Conservation (phyloP, 2,797 vertebrate genomes). For the Gambusia yucatana region DNA sequence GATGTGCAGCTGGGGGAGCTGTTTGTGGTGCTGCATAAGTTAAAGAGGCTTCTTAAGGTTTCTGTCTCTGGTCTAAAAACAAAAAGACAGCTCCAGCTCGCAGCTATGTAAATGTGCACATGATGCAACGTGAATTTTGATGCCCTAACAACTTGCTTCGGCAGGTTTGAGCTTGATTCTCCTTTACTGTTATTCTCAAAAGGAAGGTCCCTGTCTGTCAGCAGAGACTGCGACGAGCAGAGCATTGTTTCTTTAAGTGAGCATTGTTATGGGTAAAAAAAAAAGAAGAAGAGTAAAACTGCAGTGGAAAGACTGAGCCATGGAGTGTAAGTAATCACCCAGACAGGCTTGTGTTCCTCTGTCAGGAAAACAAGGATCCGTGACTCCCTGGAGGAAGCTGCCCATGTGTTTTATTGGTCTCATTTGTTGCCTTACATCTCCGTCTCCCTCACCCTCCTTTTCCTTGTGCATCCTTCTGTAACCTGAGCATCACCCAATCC, state of each 20-base stretch:
- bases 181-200: slow-evolving; percentile 7
- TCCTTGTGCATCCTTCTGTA: slow-evolving; percentile 45
- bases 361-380: slow-evolving; percentile 65
- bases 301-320: slow-evolving; percentile 38
- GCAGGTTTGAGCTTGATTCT: slow-evolving; percentile 25
- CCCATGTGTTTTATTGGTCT: slow-evolving; percentile 66
- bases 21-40: slow-evolving; percentile 48
- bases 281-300: slow-evolving; percentile 35
- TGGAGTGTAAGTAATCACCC: slow-evolving; percentile 53
- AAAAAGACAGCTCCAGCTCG: slow-evolving; percentile 16
- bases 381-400: slow-evolving; percentile 65
- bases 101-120: slow-evolving; percentile 14
- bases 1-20: slow-evolving; percentile 33
- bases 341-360: slow-evolving; percentile 60
- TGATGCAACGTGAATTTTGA: slow-evolving; percentile 45
- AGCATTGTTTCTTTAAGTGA: slow-evolving; percentile 32
- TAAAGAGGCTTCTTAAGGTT: neutral
- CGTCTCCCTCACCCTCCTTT: slow-evolving; percentile 44
- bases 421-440: slow-evolving; percentile 70
- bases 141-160: slow-evolving; percentile 44
- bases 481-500: slow-evolving; percentile 41
- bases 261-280: slow-evolving; percentile 24
- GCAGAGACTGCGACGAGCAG: slow-evolving; percentile 35
- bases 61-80: slow-evolving; percentile 13
- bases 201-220: slow-evolving; percentile 3